Evolutionary conservation across 2,797 vertebrate species (phyloP).

Genomic region (Miichthys miiuy): DNA sequence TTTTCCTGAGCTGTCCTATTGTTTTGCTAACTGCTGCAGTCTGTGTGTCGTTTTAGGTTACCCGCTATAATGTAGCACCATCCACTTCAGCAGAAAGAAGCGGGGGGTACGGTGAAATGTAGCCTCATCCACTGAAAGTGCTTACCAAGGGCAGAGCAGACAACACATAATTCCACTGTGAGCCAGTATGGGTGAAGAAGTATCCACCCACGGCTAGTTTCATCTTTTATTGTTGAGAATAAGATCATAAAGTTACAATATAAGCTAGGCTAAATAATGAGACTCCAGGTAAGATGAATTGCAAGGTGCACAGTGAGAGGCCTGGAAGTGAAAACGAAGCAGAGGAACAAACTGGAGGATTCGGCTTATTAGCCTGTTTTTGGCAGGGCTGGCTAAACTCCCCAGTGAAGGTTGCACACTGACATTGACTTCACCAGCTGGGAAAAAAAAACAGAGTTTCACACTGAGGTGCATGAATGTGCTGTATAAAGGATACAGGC

Average conservation of each 20-base stretch:
- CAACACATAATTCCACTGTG: slow-evolving; percentile 60
- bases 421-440: slow-evolving; percentile 34
- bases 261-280: slow-evolving; percentile 27
- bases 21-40: slow-evolving; percentile 78
- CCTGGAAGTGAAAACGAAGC: slow-evolving; percentile 30
- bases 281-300: slow-evolving; percentile 36
- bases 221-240: slow-evolving; percentile 24
- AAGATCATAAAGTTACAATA: slow-evolving; percentile 40
- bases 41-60: slow-evolving; percentile 80
- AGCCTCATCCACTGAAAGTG: slow-evolving; percentile 72
- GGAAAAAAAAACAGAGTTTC: slow-evolving; percentile 31
- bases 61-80: slow-evolving; percentile 69
- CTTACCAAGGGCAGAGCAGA: slow-evolving; percentile 75
- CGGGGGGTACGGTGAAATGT: slow-evolving; percentile 71
- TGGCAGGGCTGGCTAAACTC: slow-evolving; percentile 22
- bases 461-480: slow-evolving; percentile 2
- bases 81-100: slow-evolving; percentile 77
- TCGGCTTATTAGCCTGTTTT: slow-evolving; percentile 58
- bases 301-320: slow-evolving; percentile 17
- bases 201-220: slow-evolving; percentile 12
- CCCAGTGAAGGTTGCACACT: slow-evolving; percentile 37
- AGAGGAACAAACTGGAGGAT: slow-evolving; percentile 18
- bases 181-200: slow-evolving; percentile 21
- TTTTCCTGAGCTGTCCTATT: slow-evolving; percentile 55
- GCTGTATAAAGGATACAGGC: too few relatives aligned